Evolutionary conservation across 2,888 invertebrate species (phyloP).

Genomic region (Thera obeliscata): DNA sequence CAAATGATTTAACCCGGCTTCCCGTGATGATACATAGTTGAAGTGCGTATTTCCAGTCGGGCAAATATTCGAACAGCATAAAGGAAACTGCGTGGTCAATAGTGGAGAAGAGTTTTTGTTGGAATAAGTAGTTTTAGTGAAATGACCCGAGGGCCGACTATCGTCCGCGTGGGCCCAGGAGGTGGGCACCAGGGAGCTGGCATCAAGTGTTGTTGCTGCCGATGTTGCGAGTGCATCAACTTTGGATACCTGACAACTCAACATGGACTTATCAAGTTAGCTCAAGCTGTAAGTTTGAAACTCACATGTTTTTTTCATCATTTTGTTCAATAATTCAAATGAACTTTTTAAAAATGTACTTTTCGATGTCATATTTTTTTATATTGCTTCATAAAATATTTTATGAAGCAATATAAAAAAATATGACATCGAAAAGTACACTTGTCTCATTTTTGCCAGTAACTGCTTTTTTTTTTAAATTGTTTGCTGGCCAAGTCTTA

Average conservation of each 20-base stretch:
- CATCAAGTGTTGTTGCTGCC: constrained; percentile 89
- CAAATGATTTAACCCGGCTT: constrained; percentile 66
- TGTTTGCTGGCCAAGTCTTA: no score
- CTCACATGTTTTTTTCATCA: no score
- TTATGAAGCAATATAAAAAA: no score
- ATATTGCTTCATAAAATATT: no score
- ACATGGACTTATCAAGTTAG: constrained; percentile 89
- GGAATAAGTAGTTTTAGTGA: constrained; percentile 11
- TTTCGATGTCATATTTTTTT: no score
- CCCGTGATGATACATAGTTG: constrained; percentile 56
- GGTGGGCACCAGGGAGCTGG: constrained; percentile 74
- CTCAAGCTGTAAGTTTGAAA: constrained; percentile 87
- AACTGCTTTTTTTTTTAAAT: no score
- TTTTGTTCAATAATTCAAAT: no score
- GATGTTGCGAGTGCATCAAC: constrained; percentile 92
- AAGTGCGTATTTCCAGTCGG: constrained; percentile 26
- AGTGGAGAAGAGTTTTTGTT: not conserved
- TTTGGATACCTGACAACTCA: constrained; percentile 89
- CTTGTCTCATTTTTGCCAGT: no score
- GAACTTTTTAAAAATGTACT: no score
- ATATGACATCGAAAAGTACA: no score
- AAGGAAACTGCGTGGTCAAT: not conserved
- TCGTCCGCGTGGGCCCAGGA: constrained; percentile 73
- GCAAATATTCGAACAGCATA: constrained; percentile 2
- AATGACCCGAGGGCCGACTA: constrained; percentile 79